Conservation (phyloP, 2,113 vertebrate genomes). For the Gopherus flavomarginatus region DNA sequence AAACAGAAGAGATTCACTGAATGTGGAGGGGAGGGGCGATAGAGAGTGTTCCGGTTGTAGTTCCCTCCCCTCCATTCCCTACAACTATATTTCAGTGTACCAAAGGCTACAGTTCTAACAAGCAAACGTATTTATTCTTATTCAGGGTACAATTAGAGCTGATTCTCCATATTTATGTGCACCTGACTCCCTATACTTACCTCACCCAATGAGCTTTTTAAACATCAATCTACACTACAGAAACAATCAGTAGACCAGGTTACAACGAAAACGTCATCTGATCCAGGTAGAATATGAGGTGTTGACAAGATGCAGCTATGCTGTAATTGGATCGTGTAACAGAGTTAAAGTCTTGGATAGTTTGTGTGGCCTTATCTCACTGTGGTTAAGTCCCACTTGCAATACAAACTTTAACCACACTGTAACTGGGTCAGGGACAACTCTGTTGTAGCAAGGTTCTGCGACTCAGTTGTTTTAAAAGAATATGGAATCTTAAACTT, state of each 20-base stretch:
- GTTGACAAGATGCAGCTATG: not conserved
- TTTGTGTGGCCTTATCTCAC: not conserved
- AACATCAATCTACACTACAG: not conserved
- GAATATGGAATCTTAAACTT: not conserved
- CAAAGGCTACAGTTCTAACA: not conserved
- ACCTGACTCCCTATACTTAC: not conserved
- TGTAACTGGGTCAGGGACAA: accelerated
- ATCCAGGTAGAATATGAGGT: not conserved
- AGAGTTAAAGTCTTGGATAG: not conserved
- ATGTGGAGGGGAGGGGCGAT: no score
- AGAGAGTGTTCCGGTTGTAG: not conserved
- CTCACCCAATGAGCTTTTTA: not conserved
- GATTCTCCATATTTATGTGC: not conserved
- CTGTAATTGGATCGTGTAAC: not conserved
- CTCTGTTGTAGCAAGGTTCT: accelerated
- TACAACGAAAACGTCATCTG: not conserved
- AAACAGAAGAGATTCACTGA: not conserved
- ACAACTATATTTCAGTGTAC: not conserved
- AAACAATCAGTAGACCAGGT: not conserved
- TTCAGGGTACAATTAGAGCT: not conserved
- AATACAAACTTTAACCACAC: not conserved
- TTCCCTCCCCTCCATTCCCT: not conserved
- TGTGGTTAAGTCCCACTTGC: not conserved
- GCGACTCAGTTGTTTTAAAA: not conserved
- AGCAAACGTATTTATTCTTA: not conserved